Conservation (phyloP, 1,140 invertebrate species). For the Drosophila tristis region DNA sequence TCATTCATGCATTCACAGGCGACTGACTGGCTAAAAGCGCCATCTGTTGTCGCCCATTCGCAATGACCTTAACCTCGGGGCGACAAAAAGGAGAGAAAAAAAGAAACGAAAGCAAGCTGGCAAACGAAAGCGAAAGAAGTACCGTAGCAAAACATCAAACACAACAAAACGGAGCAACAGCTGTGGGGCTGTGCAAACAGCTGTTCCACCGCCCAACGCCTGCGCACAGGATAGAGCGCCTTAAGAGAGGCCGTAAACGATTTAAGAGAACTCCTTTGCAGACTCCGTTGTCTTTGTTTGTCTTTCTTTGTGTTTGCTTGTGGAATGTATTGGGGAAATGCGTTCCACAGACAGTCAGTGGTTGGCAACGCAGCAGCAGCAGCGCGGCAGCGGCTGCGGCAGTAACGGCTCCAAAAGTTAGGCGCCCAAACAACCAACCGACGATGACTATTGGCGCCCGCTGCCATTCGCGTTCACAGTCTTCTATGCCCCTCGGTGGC, state of each 20-base stretch:
- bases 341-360: conserved; percentile 35
- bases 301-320: conserved; percentile 40
- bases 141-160: conserved; percentile 57
- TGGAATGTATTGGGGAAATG: conserved; percentile 6
- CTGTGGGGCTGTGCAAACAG: conserved; percentile 44
- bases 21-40: conserved; percentile 32
- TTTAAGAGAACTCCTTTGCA: conserved; percentile 50
- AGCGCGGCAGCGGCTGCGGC: conserved; percentile 20
- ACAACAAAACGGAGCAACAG: conserved; percentile 41
- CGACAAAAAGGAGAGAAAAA: conserved; percentile 10
- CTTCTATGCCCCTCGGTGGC: conserved; percentile 55
- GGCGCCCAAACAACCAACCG: too few species aligned
- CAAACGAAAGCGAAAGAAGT: neutral
- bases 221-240: conserved; percentile 40
- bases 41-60: conserved; percentile 67
- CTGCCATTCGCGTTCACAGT: conserved; percentile 24
- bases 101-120: conserved; percentile 20
- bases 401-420: conserved; percentile 14
- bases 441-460: conserved; percentile 22
- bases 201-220: conserved; percentile 51
- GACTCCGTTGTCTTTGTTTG: conserved; percentile 39
- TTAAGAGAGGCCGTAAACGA: conserved; percentile 22
- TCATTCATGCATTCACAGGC: conserved; percentile 1
- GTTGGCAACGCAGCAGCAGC: conserved; percentile 39
- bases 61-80: conserved; percentile 69